Evolutionary conservation across 2,888 invertebrate genomes (phyloP).

Genomic region (Drosophila peninsularis): DNA sequence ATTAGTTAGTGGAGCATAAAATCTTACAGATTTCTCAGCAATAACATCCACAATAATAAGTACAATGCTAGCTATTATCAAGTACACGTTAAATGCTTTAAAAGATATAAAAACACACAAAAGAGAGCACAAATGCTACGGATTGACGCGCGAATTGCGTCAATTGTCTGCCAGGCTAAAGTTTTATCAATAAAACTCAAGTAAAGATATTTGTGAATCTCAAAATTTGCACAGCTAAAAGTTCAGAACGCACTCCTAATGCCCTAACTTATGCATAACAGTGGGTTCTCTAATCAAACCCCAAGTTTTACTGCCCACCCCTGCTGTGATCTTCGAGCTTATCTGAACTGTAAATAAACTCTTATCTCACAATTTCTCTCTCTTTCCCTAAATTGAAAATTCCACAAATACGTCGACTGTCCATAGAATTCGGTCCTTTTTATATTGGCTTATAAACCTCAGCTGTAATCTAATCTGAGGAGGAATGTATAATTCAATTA

Average conservation of each 20-base stretch:
- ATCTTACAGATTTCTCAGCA: conserved; percentile 11
- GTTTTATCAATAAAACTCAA: conserved; percentile 21
- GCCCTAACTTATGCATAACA: not conserved
- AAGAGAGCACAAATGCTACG: conserved; percentile 7
- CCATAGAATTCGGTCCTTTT: too few species aligned
- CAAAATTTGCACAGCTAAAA: not conserved
- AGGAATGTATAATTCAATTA: conserved; percentile 51
- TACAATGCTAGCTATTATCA: conserved; percentile 29
- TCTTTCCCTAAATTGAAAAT: not conserved
- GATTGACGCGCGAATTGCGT: conserved; percentile 42
- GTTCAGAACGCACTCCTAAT: not conserved
- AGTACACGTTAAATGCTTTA: conserved; percentile 42
- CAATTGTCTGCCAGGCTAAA: conserved; percentile 25
- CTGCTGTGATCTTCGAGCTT: too few species aligned
- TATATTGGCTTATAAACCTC: not conserved
- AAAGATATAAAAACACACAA: conserved; percentile 1
- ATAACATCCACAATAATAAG: conserved; percentile 17
- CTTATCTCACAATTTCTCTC: not conserved
- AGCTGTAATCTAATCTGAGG: conserved; percentile 52
- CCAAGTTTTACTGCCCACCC: too few species aligned
- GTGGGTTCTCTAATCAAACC: too few species aligned
- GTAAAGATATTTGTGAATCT: not conserved
- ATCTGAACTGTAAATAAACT: not conserved
- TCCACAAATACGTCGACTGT: not conserved
- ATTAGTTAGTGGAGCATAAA: conserved; percentile 29